Conservation (phyloP, 1,140 invertebrate species). For the Brachionus rubens region DNA sequence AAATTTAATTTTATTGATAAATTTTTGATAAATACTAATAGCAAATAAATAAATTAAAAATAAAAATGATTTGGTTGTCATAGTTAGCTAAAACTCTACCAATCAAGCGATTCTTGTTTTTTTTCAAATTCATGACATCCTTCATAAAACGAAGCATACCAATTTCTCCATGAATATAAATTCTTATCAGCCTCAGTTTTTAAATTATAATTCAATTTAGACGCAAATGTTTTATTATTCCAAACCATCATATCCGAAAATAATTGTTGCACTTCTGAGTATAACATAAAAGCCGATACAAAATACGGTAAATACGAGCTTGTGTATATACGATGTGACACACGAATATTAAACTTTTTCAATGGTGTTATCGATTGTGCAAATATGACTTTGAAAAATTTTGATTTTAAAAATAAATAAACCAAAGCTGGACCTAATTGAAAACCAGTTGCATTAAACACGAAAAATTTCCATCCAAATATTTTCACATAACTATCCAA, state of each 20-base stretch:
- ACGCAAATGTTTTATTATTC: constrained; percentile 45
- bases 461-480: constrained; percentile 36
- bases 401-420: constrained; percentile 66
- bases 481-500: constrained; percentile 38
- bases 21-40: no score
- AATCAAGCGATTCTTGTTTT: constrained; percentile 32
- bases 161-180: constrained; percentile 42
- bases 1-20: no score
- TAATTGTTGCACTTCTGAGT: constrained; percentile 39
- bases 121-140: constrained; percentile 43
- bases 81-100: no score
- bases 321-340: constrained; percentile 73
- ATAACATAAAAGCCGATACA: constrained; percentile 35
- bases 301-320: constrained; percentile 25
- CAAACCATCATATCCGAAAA: constrained; percentile 43
- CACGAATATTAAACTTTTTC: constrained; percentile 72
- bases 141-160: constrained; percentile 42
- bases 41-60: no score
- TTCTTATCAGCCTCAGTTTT: constrained; percentile 39
- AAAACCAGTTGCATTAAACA: constrained; percentile 49
- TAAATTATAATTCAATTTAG: constrained; percentile 40
- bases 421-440: constrained; percentile 79
- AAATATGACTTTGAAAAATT: constrained; percentile 65
- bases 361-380: constrained; percentile 76
- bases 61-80: no score